A percentile compares a stretch with the other conserved stretches of the same genome.
Conservation (phyloP, 64 coral and sea anemone species). For the Stylophora pistillata region DNA sequence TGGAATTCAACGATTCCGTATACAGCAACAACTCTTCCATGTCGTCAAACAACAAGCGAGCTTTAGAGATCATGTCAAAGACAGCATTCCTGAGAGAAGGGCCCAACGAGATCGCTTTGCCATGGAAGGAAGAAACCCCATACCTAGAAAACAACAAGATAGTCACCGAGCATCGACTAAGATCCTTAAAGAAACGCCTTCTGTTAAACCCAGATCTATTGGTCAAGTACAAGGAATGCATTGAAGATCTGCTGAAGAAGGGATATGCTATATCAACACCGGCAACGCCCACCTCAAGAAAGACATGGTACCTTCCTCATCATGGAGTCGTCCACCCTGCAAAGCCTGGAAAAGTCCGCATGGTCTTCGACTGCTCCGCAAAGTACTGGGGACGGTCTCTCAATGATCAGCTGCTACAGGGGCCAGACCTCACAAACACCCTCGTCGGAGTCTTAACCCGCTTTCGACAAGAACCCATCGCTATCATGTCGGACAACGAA, state of each 20-base stretch:
- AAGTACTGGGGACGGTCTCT: not conserved
- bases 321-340: not conserved
- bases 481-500: no score
- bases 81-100: not conserved
- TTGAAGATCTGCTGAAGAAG: not conserved
- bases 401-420: no score
- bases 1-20: conserved; percentile 37
- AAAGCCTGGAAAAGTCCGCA: not conserved
- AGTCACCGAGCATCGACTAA: not conserved
- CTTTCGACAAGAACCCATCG: no score
- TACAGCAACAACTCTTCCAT: conserved; percentile 1
- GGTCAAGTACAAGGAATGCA: not conserved
- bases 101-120: conserved; percentile 5
- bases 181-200: not conserved
- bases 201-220: not conserved
- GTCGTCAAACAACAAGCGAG: conserved; percentile 23
- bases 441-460: no score
- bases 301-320: no score
- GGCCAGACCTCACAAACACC: no score
- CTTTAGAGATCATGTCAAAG: conserved; percentile 22
- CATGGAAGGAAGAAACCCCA: conserved; percentile 16
- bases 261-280: not conserved
- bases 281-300: not conserved
- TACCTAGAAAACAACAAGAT: not conserved
- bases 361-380: not conserved